Evolutionary conservation across 2,888 invertebrate species (phyloP), one percentile per base, ranked within the genome.

Genomic region (Volucella inanis): DNA sequence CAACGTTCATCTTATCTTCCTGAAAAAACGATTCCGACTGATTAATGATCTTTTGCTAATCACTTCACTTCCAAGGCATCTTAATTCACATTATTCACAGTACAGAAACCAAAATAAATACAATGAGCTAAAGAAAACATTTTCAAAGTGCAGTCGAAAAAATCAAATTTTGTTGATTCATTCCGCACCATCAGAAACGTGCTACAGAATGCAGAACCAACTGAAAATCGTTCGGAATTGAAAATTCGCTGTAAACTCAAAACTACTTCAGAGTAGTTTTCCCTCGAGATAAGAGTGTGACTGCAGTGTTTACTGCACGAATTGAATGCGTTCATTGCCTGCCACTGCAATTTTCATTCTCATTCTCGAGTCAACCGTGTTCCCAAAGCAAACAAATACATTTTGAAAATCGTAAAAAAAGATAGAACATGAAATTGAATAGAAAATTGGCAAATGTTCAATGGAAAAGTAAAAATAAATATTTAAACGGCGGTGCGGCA

Each of bases 391-490:
- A 68, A 15, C 55, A 47, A 68, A 45, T n/a, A 45, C 8, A 11
- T 52, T 67, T 41, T 4, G 38, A 67, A 67, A 67, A 43, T 10
- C 45, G 43, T 11, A 47, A 57, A 50, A 10, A 9, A 1, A 39
- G 1, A 59, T 59, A 22, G 18, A 22, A 22, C 18, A 22, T 22
- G 3, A 22, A 22, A 22, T 47, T 59, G n/a, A 70, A 59, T 71
- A 39, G 70, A 59, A 31, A 52, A 57, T 75, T 75, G 75, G 75
- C 65, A 59, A 75, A 67, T 43, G 65, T 43, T 74, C 74, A 74
- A 64, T 62, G 12, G 15, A 55, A 47, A 15, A 64, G n/a, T 57
- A 59, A 39, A 75, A 67, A 75, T 67, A 75, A 67, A 75, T 14
- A 49, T 49, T 74, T n/a, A 49, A 64, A 38, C 55, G 41, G 62